These are phyloP conservation scores for Clusia tigrina DNA, from an alignment of 2,888 invertebrate genomes.

Conservation along the genomic window DNA sequence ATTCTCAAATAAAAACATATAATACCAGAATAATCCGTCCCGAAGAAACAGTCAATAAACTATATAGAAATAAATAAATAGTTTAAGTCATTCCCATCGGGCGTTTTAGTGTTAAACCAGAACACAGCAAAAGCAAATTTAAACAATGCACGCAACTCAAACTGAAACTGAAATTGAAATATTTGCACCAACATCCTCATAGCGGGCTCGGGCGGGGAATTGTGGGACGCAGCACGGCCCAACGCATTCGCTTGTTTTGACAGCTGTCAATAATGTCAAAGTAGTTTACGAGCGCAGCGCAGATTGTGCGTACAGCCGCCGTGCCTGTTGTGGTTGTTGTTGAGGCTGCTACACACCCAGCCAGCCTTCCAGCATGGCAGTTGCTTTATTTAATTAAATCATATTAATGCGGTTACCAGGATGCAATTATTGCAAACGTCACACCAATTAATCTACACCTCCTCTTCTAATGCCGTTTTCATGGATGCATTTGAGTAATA, in stretches of 20 bases:
- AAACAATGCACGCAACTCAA: constrained; percentile 5
- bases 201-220: not conserved
- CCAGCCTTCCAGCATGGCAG: no score
- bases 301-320: not conserved
- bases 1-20: not conserved
- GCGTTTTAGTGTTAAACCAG: no score
- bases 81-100: no score
- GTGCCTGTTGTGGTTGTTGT: not conserved
- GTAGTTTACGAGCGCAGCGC: constrained; percentile 1
- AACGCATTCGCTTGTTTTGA: not conserved
- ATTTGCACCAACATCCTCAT: not conserved
- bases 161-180: constrained; percentile 1
- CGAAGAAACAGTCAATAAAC: no score
- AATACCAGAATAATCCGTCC: not conserved
- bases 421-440: not conserved
- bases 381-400: constrained; percentile 1
- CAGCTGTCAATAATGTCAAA: constrained; percentile 9
- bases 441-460: not conserved
- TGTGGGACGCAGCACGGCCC: not conserved
- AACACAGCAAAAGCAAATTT: no score
- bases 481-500: no score
- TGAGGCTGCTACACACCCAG: no score
- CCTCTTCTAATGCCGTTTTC: not conserved
- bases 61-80: not conserved
- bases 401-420: not conserved